These are phyloP conservation scores for Paraplagusia blochii DNA, from an alignment of 2,113 vertebrate species.

Conservation along the genomic window DNA sequence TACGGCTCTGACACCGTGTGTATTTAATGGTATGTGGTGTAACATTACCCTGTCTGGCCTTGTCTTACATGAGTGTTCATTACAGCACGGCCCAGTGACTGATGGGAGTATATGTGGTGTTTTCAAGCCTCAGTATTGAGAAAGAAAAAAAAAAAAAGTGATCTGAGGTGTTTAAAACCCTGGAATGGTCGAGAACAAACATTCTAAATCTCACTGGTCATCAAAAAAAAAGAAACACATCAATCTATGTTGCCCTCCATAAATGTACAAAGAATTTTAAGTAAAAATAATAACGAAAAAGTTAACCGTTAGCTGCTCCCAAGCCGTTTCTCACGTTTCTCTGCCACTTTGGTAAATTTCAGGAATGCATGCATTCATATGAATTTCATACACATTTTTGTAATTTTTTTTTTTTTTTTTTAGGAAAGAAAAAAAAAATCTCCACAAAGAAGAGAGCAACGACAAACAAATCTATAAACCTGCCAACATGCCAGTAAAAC, in stretches of 20 bases:
- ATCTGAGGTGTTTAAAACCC: not conserved
- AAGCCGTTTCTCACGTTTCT: slow-evolving; percentile 40
- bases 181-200: slow-evolving; percentile 30
- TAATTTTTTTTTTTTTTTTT: slow-evolving; percentile 12
- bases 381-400: slow-evolving; percentile 42
- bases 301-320: slow-evolving; percentile 15
- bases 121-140: not conserved
- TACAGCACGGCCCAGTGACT: not conserved
- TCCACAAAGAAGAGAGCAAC: slow-evolving; percentile 23
- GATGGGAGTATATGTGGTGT: not conserved
- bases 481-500: slow-evolving; percentile 65
- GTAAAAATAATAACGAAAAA: slow-evolving; percentile 13
- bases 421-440: not conserved
- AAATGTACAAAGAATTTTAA: slow-evolving; percentile 10
- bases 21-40: not conserved
- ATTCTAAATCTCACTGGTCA: not conserved
- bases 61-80: not conserved
- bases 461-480: slow-evolving; percentile 40
- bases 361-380: slow-evolving; percentile 72
- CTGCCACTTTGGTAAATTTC: slow-evolving; percentile 65
- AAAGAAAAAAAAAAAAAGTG: not conserved
- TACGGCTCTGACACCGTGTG: slow-evolving; percentile 10
- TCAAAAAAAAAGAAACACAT: too few species aligned
- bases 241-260: not conserved
- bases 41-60: not conserved